A percentile compares a stretch with the other conserved stretches of the same genome.
Evolutionary conservation across 2,797 vertebrate species (phyloP).

Genomic region (Sebastes oblongus): DNA sequence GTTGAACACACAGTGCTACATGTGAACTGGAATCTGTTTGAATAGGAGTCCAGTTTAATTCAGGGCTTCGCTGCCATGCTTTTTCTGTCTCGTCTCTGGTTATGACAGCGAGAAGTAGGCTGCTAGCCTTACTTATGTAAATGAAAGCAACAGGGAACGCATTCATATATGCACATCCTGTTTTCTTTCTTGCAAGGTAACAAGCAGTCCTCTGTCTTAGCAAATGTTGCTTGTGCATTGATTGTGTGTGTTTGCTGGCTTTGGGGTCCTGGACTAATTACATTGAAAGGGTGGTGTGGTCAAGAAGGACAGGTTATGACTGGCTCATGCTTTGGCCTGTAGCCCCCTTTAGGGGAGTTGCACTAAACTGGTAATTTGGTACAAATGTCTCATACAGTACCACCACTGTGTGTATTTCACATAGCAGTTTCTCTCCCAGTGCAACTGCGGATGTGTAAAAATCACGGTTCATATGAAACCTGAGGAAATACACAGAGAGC

Average conservation of each 20-base stretch:
- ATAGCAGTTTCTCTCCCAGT: too few species aligned
- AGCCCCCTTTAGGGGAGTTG: background rate
- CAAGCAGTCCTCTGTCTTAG: slow-evolving; percentile 3
- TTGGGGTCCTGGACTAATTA: slow-evolving; percentile 34
- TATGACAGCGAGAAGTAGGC: slow-evolving; percentile 7
- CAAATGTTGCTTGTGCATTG: background rate
- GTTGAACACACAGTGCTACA: slow-evolving; percentile 45
- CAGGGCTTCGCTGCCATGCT: background rate
- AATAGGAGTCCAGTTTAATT: slow-evolving; percentile 19
- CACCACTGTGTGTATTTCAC: background rate
- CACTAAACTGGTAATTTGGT: slow-evolving; percentile 24
- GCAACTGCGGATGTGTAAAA: background rate
- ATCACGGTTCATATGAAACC: background rate
- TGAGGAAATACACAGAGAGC: background rate
- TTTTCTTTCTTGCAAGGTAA: slow-evolving; percentile 30
- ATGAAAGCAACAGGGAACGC: slow-evolving; percentile 36
- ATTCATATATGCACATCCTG: slow-evolving; percentile 27
- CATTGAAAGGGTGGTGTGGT: slow-evolving; percentile 2
- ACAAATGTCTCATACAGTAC: background rate
- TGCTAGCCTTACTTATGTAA: slow-evolving; percentile 37
- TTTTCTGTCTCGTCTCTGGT: slow-evolving; percentile 17
- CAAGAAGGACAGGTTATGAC: slow-evolving; percentile 21
- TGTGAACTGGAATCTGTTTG: slow-evolving; percentile 42
- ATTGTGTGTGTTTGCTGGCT: background rate
- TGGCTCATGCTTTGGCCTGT: slow-evolving; percentile 21